Evolutionary conservation across 2,797 vertebrate species (phyloP).

Genomic region (Chloroceryle inda): DNA sequence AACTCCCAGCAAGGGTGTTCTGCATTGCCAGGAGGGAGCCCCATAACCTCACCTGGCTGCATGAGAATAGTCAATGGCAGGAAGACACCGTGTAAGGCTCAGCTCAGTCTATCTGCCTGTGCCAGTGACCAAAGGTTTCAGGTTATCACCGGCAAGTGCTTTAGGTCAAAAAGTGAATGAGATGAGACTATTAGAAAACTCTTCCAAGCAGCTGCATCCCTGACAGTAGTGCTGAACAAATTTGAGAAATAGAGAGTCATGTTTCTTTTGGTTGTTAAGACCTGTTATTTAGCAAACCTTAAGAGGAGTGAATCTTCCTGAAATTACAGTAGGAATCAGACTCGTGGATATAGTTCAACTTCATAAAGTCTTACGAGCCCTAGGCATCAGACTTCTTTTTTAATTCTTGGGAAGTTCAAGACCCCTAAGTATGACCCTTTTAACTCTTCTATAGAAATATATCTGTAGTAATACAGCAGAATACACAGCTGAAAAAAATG

Average conservation of each 20-base stretch:
- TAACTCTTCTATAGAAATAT: background rate
- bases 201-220: background rate
- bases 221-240: background rate
- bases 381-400: background rate
- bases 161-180: background rate
- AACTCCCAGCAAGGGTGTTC: accelerated
- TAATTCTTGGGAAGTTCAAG: background rate
- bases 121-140: background rate
- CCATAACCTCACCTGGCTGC: background rate
- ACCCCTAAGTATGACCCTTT: background rate
- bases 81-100: background rate
- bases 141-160: background rate
- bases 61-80: background rate
- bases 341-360: background rate
- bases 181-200: background rate
- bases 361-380: background rate
- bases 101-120: background rate
- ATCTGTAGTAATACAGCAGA: background rate
- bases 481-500: background rate
- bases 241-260: background rate
- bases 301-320: background rate
- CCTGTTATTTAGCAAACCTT: background rate
- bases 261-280: background rate
- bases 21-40: background rate
- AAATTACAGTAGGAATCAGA: background rate